Evolutionary conservation across 2,797 vertebrate genomes (phyloP).

Genomic region (Hypotaenidia okinawae): DNA sequence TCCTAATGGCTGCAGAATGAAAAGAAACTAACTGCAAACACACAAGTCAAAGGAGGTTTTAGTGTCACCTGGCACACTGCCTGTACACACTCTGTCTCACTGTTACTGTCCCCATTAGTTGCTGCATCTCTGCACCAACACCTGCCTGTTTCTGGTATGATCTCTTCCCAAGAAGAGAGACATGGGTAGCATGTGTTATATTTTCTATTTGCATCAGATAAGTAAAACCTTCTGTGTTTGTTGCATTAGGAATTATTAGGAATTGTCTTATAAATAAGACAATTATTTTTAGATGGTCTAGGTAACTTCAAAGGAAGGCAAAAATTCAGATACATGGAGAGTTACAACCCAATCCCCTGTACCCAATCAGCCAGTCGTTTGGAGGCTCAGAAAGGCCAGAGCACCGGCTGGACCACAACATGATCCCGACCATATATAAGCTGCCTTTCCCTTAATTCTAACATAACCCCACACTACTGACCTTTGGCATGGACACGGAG

Average conservation of each 20-base stretch:
- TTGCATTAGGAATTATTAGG: too few species aligned
- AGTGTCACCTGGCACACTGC: background rate
- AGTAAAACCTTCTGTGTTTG: too few species aligned
- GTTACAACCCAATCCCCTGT: background rate
- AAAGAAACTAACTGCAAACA: background rate
- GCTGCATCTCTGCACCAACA: too few species aligned
- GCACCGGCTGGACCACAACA: background rate
- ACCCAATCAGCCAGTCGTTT: accelerated
- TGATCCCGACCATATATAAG: background rate
- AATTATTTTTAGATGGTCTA: too few species aligned
- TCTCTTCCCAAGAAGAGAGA: too few species aligned
- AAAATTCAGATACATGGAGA: background rate
- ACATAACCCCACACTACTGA: background rate
- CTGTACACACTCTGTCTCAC: background rate
- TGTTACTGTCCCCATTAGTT: too few species aligned
- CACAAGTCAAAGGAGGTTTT: background rate
- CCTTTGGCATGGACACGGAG: background rate
- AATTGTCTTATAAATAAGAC: too few species aligned
- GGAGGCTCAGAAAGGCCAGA: background rate
- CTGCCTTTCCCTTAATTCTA: constrained; percentile 6
- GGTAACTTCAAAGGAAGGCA: background rate
- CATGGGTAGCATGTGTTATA: too few species aligned
- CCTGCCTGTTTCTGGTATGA: too few species aligned
- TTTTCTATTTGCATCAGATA: too few species aligned
- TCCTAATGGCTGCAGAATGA: background rate